Evolutionary conservation across 2,113 vertebrate species (phyloP), one percentile per base, ranked within the genome.

Genomic region (Cervus canadensis): DNA sequence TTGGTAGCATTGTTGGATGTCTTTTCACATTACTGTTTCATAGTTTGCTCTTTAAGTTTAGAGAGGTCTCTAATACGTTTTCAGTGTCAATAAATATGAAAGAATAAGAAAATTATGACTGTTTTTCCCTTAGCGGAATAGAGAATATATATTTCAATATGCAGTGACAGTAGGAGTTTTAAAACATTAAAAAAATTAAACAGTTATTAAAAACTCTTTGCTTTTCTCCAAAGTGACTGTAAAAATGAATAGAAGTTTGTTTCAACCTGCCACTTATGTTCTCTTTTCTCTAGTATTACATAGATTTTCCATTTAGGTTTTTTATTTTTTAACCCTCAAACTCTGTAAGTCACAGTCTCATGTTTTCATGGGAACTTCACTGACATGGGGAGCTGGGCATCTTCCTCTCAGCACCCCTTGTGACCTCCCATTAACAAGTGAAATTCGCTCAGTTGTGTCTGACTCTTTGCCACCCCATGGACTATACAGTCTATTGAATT

Each of bases 401-500:
- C n/a, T 74, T 94, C 40, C 43, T 84, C 50, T 90, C 13, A 25
- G 30, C 33, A 5, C n/a, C 10, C 30, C 16, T 57, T 56, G 43
- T 56, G 89, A 26, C 21, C 64, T 50, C 17, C 54, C 83, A 57
- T 52, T 54, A 87, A 81, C 7, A 10, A 36, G 16, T 67, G 64
- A 36, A 67, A n/a, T 0, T 10, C 2, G 2, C 64, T 67, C 64
- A 67, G 8, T 36, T 0, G 0, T 36, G n/a, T 71, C n/a, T 0
- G 9, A 36, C 19, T 71, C 64, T 67, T 67, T 71, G n/a, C n/a
- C 64, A 71, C n/a, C 10, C 64, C 64, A 3, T 36, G n/a, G 64
- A 71, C n/a, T 6, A 23, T 36, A 71, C 3, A 71, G n/a, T 71
- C 64, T 5, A 3, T 36, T 5, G 9, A 21, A 71, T 36, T 71